These are phyloP conservation scores for Ceratitis capitata DNA, from an alignment of 1,140 invertebrate genomes.

Conservation along the genomic window DNA sequence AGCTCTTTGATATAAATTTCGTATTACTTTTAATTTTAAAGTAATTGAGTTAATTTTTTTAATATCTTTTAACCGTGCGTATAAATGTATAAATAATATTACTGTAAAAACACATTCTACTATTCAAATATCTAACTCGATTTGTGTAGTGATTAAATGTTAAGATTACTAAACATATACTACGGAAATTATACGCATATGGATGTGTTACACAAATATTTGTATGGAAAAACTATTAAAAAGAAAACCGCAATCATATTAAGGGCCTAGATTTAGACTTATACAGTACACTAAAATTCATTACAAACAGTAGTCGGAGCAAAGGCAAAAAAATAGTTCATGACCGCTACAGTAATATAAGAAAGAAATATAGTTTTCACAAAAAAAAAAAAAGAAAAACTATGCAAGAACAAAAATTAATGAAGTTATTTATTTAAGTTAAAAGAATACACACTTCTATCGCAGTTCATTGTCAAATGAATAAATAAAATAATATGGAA, in stretches of 20 bases:
- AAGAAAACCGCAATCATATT: background rate
- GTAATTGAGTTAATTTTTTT: background rate
- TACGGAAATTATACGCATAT: slow-evolving; percentile 28
- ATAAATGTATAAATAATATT: slow-evolving; percentile 9
- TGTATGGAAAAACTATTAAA: slow-evolving; percentile 7
- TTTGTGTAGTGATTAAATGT: slow-evolving; percentile 30
- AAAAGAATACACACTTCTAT: slow-evolving; percentile 6
- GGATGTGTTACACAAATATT: background rate
- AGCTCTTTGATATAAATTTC: background rate
- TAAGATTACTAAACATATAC: slow-evolving; percentile 10
- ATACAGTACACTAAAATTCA: slow-evolving; percentile 8
- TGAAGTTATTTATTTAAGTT: slow-evolving; percentile 15
- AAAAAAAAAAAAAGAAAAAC: background rate
- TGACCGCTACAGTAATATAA: slow-evolving; percentile 11
- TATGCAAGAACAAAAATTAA: slow-evolving; percentile 15
- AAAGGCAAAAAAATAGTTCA: background rate
- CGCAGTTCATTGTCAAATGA: background rate
- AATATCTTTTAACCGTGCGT: background rate
- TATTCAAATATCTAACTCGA: background rate
- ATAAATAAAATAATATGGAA: background rate
- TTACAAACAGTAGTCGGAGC: background rate
- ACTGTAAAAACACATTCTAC: background rate
- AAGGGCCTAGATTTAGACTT: background rate
- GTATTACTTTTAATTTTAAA: background rate
- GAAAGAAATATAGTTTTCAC: background rate